A percentile compares a stretch with the other conserved stretches of the same genome.
phyloP scores from a whole-genome alignment of 30 jellyfish, hydroid and myxozoan species.

The Sanderia malayensis region DNA sequence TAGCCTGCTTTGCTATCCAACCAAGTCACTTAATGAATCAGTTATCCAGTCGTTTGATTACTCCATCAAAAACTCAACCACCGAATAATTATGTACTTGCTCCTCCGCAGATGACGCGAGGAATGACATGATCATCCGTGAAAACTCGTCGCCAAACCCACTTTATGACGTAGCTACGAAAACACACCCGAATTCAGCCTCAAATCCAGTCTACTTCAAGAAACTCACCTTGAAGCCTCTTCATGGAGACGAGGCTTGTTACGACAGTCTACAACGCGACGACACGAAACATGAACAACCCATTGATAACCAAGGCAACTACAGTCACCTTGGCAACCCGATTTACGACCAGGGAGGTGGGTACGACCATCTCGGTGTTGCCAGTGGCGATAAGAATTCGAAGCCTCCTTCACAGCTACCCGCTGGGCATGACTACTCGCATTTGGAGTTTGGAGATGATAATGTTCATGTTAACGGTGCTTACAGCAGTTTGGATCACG shows the following conservation, averaged over 20 bases:
- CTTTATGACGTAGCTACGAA: constrained; percentile 50
- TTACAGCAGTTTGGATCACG: constrained; percentile 1
- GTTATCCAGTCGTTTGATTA: no score
- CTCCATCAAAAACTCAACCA: no score
- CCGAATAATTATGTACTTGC: no score
- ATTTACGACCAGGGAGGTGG: neutral
- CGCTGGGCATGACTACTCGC: constrained; percentile 29
- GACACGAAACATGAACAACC: neutral
- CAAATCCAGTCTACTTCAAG: constrained; percentile 62
- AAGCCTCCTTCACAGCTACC: neutral
- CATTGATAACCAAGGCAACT: constrained; percentile 1
- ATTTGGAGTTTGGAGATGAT: constrained; percentile 17
- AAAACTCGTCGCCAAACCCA: constrained; percentile 51
- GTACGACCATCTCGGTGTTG: constrained; percentile 19
- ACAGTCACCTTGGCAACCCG: constrained; percentile 29
- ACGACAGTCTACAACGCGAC: constrained; percentile 21
- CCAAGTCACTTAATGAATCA: no score
- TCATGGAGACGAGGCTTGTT: constrained; percentile 24
- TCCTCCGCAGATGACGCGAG: neutral
- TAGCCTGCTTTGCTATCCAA: no score
- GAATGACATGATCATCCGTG: neutral
- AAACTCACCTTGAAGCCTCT: constrained; percentile 37
- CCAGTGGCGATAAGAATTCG: neutral
- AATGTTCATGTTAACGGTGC: constrained; percentile 22
- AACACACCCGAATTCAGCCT: constrained; percentile 16